These are phyloP conservation scores for Stegodyphus dumicola DNA, from an alignment of 1,140 invertebrate species.

Conservation along the genomic window DNA sequence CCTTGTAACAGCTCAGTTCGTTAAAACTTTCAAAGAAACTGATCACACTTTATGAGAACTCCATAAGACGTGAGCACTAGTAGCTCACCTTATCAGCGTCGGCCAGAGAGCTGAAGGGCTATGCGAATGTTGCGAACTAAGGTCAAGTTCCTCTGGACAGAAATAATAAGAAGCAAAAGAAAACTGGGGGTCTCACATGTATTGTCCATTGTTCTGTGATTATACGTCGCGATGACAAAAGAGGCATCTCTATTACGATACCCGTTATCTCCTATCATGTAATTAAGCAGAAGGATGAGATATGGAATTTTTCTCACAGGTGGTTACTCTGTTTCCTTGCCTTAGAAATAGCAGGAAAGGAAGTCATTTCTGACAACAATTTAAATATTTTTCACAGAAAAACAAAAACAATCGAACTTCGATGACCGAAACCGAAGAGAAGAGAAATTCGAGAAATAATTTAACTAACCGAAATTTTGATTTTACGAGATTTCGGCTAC, in stretches of 20 bases:
- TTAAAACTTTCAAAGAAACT: too few species aligned
- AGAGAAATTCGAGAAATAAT: too few species aligned
- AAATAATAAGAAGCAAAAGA: conserved; percentile 14
- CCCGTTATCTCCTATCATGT: neutral
- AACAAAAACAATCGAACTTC: too few species aligned
- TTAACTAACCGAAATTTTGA: too few species aligned
- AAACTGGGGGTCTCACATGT: conserved; percentile 7
- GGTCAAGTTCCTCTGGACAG: conserved; percentile 12
- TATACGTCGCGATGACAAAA: conserved; percentile 13
- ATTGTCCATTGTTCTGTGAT: conserved; percentile 16
- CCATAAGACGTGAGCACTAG: too few species aligned
- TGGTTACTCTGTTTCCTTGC: neutral
- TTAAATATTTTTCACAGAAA: too few species aligned
- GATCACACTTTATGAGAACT: too few species aligned
- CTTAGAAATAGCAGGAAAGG: neutral
- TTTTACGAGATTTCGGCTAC: too few species aligned
- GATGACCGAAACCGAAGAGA: too few species aligned
- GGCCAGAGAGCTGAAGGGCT: neutral
- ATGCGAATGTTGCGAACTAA: neutral
- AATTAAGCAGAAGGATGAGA: neutral
- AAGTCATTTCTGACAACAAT: too few species aligned
- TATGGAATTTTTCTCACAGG: conserved; percentile 11
- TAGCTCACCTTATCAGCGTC: too few species aligned
- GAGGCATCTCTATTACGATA: neutral
- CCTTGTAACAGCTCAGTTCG: too few species aligned